Percentiles rank a stretch among this genome's conserved stretches.
Evolutionary conservation across 2,797 vertebrate genomes (phyloP).

Genomic region (Ceryle rudis): DNA sequence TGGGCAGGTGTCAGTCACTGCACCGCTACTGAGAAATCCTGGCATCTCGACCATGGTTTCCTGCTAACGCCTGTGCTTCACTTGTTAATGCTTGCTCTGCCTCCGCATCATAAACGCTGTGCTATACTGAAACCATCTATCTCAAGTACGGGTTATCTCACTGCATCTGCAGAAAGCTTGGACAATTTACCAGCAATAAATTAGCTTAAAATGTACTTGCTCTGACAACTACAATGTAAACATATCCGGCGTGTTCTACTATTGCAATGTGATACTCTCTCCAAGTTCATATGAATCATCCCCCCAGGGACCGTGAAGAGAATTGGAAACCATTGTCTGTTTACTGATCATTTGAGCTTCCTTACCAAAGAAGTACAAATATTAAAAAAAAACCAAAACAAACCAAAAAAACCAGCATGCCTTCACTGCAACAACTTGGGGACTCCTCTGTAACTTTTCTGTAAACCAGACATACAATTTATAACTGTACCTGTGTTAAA

Average conservation of each 20-base stretch:
- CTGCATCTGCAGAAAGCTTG: not conserved
- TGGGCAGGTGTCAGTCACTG: not conserved
- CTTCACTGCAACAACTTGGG: not conserved
- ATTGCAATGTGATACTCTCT: not conserved
- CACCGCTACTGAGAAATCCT: conserved; percentile 5
- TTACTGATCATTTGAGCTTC: not conserved
- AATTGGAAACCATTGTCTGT: not conserved
- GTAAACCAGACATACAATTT: not conserved
- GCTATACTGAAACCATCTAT: not conserved
- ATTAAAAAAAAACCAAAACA: not conserved
- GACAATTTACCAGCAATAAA: not conserved
- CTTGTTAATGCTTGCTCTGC: not conserved
- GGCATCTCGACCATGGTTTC: not conserved
- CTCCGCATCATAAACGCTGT: not conserved
- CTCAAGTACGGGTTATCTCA: not conserved
- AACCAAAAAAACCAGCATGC: not conserved
- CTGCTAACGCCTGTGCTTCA: not conserved
- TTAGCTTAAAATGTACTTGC: not conserved
- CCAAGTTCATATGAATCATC: conserved; percentile 11
- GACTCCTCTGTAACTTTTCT: not conserved
- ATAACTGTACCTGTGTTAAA: not conserved
- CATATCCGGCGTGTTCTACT: not conserved
- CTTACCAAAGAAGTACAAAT: conserved; percentile 1
- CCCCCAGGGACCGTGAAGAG: not conserved
- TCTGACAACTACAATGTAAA: conserved; percentile 26